Percentiles rank a stretch among this genome's conserved stretches.
phyloP scores from a whole-genome alignment of 2,888 invertebrate species.

The Cheilosia vulpina region DNA sequence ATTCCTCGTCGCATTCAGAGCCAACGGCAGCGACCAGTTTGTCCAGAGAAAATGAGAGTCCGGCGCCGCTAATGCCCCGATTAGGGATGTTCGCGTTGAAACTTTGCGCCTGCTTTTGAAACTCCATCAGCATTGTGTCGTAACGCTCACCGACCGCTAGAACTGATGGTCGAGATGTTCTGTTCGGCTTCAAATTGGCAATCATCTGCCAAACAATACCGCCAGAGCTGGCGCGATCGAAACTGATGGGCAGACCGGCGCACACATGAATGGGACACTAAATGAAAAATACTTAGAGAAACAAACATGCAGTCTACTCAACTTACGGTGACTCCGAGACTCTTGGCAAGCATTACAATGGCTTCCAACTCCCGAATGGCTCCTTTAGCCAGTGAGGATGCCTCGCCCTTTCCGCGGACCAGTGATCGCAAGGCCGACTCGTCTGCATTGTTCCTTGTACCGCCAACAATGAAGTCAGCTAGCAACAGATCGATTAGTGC shows the following conservation, averaged over 20 bases:
- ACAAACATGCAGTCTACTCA: conserved; percentile 77
- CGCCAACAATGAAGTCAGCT: conserved; percentile 80
- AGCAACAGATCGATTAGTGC: conserved; percentile 81
- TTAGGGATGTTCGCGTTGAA: conserved; percentile 80
- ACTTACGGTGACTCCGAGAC: conserved; percentile 90
- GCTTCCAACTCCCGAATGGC: conserved; percentile 90
- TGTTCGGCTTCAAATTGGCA: conserved; percentile 81
- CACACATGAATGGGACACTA: conserved; percentile 86
- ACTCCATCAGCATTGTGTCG: conserved; percentile 90
- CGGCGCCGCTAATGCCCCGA: conserved; percentile 86
- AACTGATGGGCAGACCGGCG: conserved; percentile 84
- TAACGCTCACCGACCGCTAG: conserved; percentile 96
- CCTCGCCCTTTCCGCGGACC: conserved; percentile 88
- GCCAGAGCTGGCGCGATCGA: conserved; percentile 85
- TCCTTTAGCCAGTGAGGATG: conserved; percentile 87
- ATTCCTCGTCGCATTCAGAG: conserved; percentile 85
- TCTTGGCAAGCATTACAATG: conserved; percentile 88
- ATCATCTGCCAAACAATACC: conserved; percentile 87
- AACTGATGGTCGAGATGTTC: conserved; percentile 86
- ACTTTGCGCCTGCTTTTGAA: conserved; percentile 85
- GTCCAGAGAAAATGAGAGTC: conserved; percentile 94
- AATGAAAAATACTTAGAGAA: conserved; percentile 62
- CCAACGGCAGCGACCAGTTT: conserved; percentile 88
- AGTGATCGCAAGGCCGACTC: conserved; percentile 84
- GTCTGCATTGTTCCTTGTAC: conserved; percentile 80